Base-by-base conservation (phyloP, 2,113 vertebrate genomes). In the Xenopus laevis region DNA sequence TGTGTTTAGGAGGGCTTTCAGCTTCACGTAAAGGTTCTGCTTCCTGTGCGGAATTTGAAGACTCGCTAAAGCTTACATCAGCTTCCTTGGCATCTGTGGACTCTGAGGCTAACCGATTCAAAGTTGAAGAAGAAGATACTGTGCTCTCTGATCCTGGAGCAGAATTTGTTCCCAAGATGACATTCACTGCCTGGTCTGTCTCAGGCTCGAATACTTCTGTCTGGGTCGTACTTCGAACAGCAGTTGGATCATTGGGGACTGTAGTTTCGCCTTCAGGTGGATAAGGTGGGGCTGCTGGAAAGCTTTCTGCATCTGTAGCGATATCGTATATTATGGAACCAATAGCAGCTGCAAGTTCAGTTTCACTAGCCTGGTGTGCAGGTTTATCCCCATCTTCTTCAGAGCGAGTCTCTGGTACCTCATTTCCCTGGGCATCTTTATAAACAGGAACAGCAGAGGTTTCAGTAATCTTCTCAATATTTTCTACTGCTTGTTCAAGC, bases 261-360 rank as follows among this genome's bases (percentile, higher is more conserved):
- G 84, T 86, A 0, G 87, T 7, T 52, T 87, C 89, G 0, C 91
- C 79, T 7, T 88, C 89, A 0, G 84, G 27, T 0, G 94, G 87
- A 71, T 88, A 86, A 1, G 90, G 83, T 0, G 87, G 81, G 4
- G 94, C 73, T 10, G 94, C 84, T 16, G 94, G 87, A 77, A 96
- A 96, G 74, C 78, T 86, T 81, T 98, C 97, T 0, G 91, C 78
- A 83, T 98, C 95, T 59, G 86, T 91, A 68, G 92, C 90, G 66
- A 88, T 89, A 79, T 96, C 95, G 27, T 91, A 96, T 45, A 96
- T 98, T 81, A 99, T 99, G 70, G 97, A 99, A 71, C 98, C 96
- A 0, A 99, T 99, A 68, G 97, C 97, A 0, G 96, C 96, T 1
- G 96, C 97, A 79, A 99, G 90, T 83, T 99, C 97, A 0, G 95